phyloP scores from a whole-genome alignment of 2,888 invertebrate species.

The Scrobipalpa costella region DNA sequence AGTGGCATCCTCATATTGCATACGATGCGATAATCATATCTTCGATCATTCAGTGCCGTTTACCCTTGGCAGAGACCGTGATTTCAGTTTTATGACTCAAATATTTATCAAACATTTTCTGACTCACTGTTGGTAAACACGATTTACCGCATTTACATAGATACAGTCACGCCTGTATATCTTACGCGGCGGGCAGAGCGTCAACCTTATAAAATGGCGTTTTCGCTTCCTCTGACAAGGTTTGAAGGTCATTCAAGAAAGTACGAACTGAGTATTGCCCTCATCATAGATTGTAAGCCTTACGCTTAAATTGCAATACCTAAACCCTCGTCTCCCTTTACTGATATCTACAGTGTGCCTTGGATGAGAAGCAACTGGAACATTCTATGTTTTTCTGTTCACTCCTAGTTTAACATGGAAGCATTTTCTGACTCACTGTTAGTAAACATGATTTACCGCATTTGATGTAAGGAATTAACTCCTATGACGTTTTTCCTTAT shows the following conservation, averaged over 20 bases:
- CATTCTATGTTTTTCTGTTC: too few species aligned
- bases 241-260: too few species aligned
- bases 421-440: constrained; percentile 8
- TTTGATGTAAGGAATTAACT: constrained; percentile 7
- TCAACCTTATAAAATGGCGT: too few species aligned
- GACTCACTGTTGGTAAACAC: neutral
- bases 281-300: neutral
- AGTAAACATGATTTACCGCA: neutral
- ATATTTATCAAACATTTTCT: neutral
- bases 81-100: constrained; percentile 17
- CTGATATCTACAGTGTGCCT: too few species aligned
- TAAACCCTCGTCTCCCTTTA: too few species aligned
- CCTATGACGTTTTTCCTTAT: constrained; percentile 23
- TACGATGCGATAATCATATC: constrained; percentile 23
- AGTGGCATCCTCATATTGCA: constrained; percentile 23
- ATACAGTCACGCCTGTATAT: too few species aligned
- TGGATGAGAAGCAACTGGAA: too few species aligned
- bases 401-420: too few species aligned
- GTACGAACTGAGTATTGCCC: too few species aligned
- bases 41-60: constrained; percentile 20
- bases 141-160: neutral
- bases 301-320: too few species aligned
- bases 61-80: constrained; percentile 25
- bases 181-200: too few species aligned
- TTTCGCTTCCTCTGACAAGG: too few species aligned